These are phyloP conservation scores for Phasianus colchicus DNA, from an alignment of 2,113 vertebrate species.

Conservation along the genomic window DNA sequence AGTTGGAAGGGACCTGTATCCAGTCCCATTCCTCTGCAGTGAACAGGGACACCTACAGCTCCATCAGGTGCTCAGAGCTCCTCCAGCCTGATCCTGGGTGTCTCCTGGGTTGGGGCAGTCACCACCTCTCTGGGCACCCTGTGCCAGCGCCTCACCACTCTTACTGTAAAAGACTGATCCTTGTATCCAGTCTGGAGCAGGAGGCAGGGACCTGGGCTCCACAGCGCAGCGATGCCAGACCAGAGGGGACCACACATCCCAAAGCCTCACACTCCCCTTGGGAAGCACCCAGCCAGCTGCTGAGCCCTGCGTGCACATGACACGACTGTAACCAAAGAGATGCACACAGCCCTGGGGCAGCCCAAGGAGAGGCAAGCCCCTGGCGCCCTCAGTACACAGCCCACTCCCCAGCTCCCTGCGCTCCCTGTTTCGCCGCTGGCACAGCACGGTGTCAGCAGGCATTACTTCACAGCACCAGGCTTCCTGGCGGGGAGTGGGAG, in stretches of 20 bases:
- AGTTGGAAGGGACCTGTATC: no score
- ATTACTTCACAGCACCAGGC: conserved; percentile 64
- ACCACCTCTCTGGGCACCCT: no score
- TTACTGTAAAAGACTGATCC: no score
- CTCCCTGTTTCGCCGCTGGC: background rate
- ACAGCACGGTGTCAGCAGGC: conserved; percentile 48
- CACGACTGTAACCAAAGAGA: background rate
- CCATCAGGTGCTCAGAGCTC: no score
- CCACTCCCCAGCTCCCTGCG: rapidly evolving
- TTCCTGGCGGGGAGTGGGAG: conserved; percentile 26
- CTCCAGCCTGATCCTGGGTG: no score
- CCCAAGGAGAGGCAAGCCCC: background rate
- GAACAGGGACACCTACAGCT: no score
- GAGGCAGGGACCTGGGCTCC: background rate
- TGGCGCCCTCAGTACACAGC: background rate
- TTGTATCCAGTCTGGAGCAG: background rate
- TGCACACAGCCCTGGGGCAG: background rate
- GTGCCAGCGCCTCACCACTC: no score
- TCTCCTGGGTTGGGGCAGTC: no score
- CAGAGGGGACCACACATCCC: rapidly evolving
- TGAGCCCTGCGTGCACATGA: background rate
- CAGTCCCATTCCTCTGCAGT: no score
- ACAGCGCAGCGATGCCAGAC: background rate
- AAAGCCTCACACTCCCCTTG: rapidly evolving
- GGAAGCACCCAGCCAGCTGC: conserved; percentile 45